Evolutionary conservation across 2,888 invertebrate species (phyloP).

Genomic region (Brachypterus glaber): DNA sequence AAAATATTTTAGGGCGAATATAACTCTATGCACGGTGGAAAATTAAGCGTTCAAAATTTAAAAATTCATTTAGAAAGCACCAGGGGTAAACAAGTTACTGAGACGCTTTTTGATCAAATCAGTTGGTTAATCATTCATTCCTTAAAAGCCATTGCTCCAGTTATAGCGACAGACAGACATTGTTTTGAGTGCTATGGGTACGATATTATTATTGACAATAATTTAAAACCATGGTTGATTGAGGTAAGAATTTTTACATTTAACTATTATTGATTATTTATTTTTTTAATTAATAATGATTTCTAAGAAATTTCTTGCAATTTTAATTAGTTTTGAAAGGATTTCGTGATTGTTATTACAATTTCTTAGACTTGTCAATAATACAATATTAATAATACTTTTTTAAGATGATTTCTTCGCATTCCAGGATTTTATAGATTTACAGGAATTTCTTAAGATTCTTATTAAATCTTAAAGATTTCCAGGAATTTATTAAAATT

Average conservation of each 20-base stretch:
- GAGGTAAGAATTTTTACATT: conserved; percentile 46
- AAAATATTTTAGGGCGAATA: conserved; percentile 65
- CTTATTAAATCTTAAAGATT: no score
- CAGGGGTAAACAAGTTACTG: conserved; percentile 77
- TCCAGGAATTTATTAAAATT: no score
- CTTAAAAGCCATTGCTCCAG: conserved; percentile 82
- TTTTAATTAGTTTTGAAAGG: no score
- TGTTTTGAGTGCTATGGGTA: conserved; percentile 94
- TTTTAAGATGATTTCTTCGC: no score
- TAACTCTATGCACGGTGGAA: conserved; percentile 88
- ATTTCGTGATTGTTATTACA: no score
- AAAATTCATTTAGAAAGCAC: conserved; percentile 85
- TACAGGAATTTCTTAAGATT: no score
- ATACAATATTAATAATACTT: no score
- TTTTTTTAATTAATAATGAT: no score
- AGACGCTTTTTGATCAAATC: conserved; percentile 79
- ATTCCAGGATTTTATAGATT: no score
- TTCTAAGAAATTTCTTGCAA: no score
- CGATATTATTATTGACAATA: conserved; percentile 92
- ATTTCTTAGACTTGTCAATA: no score
- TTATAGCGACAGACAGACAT: conserved; percentile 87
- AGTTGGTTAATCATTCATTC: conserved; percentile 88
- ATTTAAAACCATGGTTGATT: conserved; percentile 87
- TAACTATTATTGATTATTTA: not conserved
- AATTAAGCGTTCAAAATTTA: conserved; percentile 87